Base-by-base conservation (phyloP, 2,113 vertebrate species). In the Cairina moschata region DNA sequence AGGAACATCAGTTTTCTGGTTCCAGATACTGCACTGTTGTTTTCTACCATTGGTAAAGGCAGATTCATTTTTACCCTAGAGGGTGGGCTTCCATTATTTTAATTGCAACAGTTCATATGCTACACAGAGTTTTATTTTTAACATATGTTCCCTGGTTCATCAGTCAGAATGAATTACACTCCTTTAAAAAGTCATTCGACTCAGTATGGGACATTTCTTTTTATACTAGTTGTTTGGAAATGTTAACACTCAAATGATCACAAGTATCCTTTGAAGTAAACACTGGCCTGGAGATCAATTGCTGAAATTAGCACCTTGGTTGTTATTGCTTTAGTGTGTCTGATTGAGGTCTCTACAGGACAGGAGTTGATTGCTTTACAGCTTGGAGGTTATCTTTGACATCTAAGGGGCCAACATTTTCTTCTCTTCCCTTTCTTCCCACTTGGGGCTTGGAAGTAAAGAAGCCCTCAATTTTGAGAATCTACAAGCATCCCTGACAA, bases 71-170 rank as follows among this genome's bases (percentile, higher is more conserved):
- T 91, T 89, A 74, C 71, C 18, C 66, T 31, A 58, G 42, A 83
- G 84, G 38, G 38, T 90, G 83, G 34, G 62, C 58, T 89, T 89
- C 34, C 69, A 48, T 72, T 84, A 88, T 81, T 91, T 92, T 89
- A 95, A 82, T 92, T 89, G 48, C 84, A 96, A 60, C 22, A 40
- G 42, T 75, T 95, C 62, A 44, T 67, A 56, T 36, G 66, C 58
- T 69, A 50, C 55, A 59, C 8, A 44, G 75, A 78, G 71, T 96
- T 97, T 98, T 97, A 96, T 96, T 97, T 98, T 97, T 97, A 97
- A 97, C 96, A 96, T 96, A 69, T 98, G 96, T 97, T 97, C 88
- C 83, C 73, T 92, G 86, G 95, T 95, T 95, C 92, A 96, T 93
- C 92, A 93, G 77, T 96, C 4, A 0, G 82, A 95, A 94, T 63